Base-by-base conservation (phyloP, 1,140 invertebrate species). In the Drosophila ercepeae region DNA sequence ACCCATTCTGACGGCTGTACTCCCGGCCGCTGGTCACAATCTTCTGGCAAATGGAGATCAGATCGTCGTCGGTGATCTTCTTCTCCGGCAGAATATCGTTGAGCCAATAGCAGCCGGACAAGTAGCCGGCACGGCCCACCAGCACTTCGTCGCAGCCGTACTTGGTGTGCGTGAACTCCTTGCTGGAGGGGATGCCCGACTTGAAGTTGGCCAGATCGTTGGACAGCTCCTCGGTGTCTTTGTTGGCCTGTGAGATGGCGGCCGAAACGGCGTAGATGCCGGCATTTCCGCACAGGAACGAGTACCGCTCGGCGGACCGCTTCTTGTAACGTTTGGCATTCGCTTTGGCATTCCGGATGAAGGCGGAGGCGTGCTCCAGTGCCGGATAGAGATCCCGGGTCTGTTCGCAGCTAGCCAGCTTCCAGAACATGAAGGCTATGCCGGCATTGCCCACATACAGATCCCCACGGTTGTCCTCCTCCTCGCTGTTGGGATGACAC, bases 141-240 rank as follows among this genome's bases (percentile, higher is more conserved):
- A 97, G 94, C 14, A 97, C 92, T 89, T 97, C 97, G 92, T 97
- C 96, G 23, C 95, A 95, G 19, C 96, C 96, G 91, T 93, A 93
- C 71, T 93, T 92, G 21, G 95, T 92, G 44, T 88, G 82, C 65
- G 88, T 78, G 0, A 93, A 91, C 58, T 94, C 93, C 63, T 92
- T 92, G 64, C 92, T 92, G 1, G 91, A 77, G 14, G 91, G 75
- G 18, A 90, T 89, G 39, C 91, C 91, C 5, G 82, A 73, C 60
- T 88, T 81, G 39, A 93, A 91, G 67, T 92, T 92, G 11, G 89
- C 81, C 23, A 92, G 64, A 41, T 92, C 92, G 39, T 93, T 91
- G 49, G 92, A 93, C n/a, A 94, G 61, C 25, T 82, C 76, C 50
- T 90, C 86, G 5, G 70, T 77, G 21, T 91, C 57, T 14, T 84